Evolutionary conservation across 2,888 invertebrate species (phyloP).

Genomic region (Metallyticus violacea): DNA sequence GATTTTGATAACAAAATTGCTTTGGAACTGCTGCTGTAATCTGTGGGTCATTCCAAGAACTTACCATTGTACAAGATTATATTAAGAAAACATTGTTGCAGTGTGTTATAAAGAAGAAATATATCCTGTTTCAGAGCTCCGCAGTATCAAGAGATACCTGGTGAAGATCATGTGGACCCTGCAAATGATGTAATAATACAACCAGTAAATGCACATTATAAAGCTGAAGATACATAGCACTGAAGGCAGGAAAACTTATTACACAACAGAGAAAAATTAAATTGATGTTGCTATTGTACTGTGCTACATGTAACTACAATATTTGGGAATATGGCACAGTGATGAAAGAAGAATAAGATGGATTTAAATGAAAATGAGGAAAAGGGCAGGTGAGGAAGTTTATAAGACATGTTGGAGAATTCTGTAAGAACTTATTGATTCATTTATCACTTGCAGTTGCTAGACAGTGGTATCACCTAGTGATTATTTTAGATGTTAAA

Average conservation of each 20-base stretch:
- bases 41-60: too few relatives aligned
- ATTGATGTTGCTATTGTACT: background rate
- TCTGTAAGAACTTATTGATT: too few relatives aligned
- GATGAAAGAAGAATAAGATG: background rate
- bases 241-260: too few relatives aligned
- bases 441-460: too few relatives aligned
- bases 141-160: background rate
- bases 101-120: too few relatives aligned
- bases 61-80: too few relatives aligned
- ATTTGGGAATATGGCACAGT: background rate
- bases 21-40: too few relatives aligned
- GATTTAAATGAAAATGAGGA: background rate
- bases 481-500: too few relatives aligned
- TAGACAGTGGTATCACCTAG: too few relatives aligned
- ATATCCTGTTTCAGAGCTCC: background rate
- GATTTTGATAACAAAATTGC: too few relatives aligned
- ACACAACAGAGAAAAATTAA: background rate
- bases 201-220: background rate
- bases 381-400: background rate
- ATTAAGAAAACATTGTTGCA: too few relatives aligned
- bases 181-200: background rate
- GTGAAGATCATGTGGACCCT: background rate
- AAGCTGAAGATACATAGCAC: background rate
- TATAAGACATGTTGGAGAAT: too few relatives aligned
- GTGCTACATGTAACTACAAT: background rate